These are phyloP conservation scores for Anoplolepis gracilipes DNA, from an alignment of 1,140 invertebrate species.

Conservation along the genomic window DNA sequence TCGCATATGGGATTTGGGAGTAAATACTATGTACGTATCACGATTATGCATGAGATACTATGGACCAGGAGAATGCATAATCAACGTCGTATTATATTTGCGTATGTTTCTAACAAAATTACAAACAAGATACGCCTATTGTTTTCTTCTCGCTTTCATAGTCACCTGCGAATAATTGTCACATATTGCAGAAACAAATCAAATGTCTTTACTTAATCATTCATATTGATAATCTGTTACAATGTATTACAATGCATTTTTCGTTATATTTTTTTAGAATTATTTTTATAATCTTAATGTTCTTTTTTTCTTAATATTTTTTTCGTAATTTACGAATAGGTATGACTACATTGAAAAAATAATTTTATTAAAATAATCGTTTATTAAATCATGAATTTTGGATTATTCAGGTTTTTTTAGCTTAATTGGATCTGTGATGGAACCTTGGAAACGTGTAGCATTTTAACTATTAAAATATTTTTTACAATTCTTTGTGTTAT, in stretches of 20 bases:
- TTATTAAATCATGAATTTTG: too few species aligned
- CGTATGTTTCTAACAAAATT: conserved; percentile 76
- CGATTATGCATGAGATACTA: conserved; percentile 22
- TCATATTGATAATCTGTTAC: too few species aligned
- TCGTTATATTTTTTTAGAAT: neutral
- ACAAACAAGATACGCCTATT: conserved; percentile 23
- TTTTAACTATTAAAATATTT: too few species aligned
- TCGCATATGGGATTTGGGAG: conserved; percentile 14
- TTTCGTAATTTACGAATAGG: too few species aligned
- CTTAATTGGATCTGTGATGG: too few species aligned
- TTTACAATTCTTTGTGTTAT: too few species aligned
- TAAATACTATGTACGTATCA: conserved; percentile 9
- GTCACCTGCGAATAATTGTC: conserved; percentile 2
- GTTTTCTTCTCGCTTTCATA: neutral
- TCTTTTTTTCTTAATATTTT: too few species aligned
- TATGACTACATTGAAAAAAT: too few species aligned
- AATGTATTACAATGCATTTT: neutral
- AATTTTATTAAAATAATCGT: too few species aligned
- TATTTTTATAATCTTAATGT: neutral
- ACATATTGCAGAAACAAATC: neutral
- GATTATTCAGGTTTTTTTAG: too few species aligned
- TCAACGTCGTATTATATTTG: conserved; percentile 66
- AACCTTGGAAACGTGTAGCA: too few species aligned
- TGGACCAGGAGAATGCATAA: conserved; percentile 42
- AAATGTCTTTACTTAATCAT: neutral